These are phyloP conservation scores for Temnothorax curvispinosus DNA, from an alignment of 1,140 invertebrate genomes.

Conservation along the genomic window DNA sequence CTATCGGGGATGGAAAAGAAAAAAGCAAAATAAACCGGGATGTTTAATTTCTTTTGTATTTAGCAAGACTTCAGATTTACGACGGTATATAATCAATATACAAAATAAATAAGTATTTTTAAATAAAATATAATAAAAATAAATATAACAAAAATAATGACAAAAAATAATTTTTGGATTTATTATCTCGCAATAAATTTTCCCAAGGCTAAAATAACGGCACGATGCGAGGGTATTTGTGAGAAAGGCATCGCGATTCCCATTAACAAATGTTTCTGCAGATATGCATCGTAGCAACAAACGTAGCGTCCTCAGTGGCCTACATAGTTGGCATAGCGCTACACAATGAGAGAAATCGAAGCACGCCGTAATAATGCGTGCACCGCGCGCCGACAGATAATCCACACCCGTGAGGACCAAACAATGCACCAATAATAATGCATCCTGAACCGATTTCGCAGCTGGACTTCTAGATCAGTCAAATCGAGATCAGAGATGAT, in stretches of 20 bases:
- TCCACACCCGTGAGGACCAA: neutral
- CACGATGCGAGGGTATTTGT: neutral
- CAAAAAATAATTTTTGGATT: neutral
- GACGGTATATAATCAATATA: neutral
- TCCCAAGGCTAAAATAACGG: neutral
- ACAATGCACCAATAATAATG: constrained; percentile 15
- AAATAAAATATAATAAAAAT: neutral
- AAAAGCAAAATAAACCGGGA: neutral
- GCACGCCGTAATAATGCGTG: constrained; percentile 6
- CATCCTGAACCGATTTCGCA: neutral
- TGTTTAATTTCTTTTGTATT: neutral
- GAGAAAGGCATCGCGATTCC: constrained; percentile 14
- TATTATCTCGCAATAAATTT: neutral
- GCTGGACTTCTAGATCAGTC: neutral
- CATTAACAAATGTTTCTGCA: neutral
- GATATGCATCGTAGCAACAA: constrained; percentile 11
- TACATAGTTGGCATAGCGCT: constrained; percentile 38
- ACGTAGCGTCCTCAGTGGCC: neutral
- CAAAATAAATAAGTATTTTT: neutral
- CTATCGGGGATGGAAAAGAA: neutral
- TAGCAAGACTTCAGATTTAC: neutral
- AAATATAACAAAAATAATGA: constrained; percentile 4
- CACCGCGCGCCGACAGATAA: constrained; percentile 2
- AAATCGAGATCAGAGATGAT: neutral
- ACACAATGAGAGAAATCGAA: constrained; percentile 30